Conservation (phyloP, 2,888 invertebrate species). For the Stenurella melanura region DNA sequence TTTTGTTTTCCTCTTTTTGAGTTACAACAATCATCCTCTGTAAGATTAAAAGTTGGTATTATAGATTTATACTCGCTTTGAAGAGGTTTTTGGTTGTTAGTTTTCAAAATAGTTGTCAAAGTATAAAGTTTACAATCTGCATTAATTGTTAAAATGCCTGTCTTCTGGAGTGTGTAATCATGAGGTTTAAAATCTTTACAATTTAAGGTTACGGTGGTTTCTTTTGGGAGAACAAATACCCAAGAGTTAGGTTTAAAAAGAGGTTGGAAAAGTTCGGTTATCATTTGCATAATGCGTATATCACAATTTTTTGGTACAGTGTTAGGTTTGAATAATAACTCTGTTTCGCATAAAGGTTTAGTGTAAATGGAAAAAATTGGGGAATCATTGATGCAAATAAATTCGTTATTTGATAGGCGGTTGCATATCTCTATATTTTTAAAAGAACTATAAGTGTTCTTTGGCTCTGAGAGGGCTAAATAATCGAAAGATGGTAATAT, state of each 20-base stretch:
- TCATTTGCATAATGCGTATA: conserved; percentile 4
- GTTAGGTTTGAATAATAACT: background rate
- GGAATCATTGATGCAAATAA: conserved; percentile 5
- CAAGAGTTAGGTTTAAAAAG: too few species aligned
- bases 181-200: background rate
- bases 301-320: conserved; percentile 33
- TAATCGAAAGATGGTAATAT: too few species aligned
- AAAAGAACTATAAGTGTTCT: too few species aligned
- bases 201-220: conserved; percentile 16
- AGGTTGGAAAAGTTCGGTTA: conserved; percentile 13
- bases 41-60: conserved; percentile 1
- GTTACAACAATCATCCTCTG: conserved; percentile 20
- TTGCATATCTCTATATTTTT: too few species aligned
- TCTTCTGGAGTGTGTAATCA: background rate
- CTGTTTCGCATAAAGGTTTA: conserved; percentile 37
- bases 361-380: background rate
- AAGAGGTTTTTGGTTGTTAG: background rate
- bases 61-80: background rate
- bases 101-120: background rate
- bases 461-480: too few species aligned
- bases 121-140: conserved; percentile 24
- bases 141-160: background rate
- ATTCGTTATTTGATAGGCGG: too few species aligned
- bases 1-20: too few species aligned
- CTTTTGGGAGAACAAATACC: conserved; percentile 19